Evolutionary conservation across 2,888 invertebrate genomes (phyloP).

Genomic region (Eupithecia vulgata): DNA sequence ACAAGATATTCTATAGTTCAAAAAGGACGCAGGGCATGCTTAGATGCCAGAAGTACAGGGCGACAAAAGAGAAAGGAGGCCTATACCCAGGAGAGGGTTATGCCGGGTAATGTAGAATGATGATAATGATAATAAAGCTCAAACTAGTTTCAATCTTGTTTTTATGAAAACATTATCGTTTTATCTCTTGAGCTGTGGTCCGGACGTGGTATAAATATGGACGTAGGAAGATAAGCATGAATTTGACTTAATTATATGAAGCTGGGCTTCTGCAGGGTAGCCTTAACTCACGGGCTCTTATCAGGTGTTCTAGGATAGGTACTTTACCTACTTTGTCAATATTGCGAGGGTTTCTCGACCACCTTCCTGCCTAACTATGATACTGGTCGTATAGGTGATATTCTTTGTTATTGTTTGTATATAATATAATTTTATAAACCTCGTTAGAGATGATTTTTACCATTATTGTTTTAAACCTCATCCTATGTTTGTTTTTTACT

Average conservation of each 20-base stretch:
- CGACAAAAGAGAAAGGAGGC: too few species aligned
- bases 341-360: neutral
- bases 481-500: neutral
- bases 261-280: conserved; percentile 27
- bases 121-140: neutral
- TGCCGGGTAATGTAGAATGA: too few species aligned
- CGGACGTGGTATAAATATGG: conserved; percentile 37
- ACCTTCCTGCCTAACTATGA: neutral
- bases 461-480: neutral
- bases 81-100: too few species aligned
- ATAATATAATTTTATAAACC: too few species aligned
- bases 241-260: conserved; percentile 37
- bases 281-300: conserved; percentile 30
- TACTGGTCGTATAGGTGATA: neutral
- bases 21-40: too few species aligned
- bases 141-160: neutral
- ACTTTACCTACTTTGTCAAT: neutral
- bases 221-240: conserved; percentile 34
- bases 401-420: too few species aligned
- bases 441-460: too few species aligned
- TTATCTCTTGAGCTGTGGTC: conserved; percentile 13
- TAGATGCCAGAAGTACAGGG: too few species aligned
- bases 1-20: too few species aligned
- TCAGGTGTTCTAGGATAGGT: conserved; percentile 20
- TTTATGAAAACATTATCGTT: neutral